Evolutionary conservation across 2,113 vertebrate genomes (phyloP), one percentile per base, ranked within the genome.

Genomic region (Cephalopterus ornatus): DNA sequence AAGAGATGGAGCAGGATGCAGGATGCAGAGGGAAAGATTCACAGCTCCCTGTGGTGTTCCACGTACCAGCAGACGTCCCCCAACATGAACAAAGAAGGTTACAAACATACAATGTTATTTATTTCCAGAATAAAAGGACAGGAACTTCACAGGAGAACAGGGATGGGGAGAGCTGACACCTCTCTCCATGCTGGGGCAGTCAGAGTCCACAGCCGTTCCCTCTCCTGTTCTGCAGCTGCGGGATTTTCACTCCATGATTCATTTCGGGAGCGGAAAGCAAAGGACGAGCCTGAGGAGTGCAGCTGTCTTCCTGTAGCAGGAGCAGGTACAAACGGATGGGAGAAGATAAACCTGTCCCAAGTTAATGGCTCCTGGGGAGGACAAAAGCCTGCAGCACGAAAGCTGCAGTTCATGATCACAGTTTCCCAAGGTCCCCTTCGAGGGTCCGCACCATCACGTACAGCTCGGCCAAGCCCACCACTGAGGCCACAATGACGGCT

Each of bases 381-480:
- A 66, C 61, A 37, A 67, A 70, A 66, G 6, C 84, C 93, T 82
- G 80, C 83, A 80, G 78, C 58, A 16, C 0, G 1, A 92, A 61
- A 46, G 35, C 37, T 10, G 5, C 39, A 46, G 53, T 22, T 61
- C 44, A 35, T 0, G 42, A 41, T 98, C 98, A 99, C 0, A 99
- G 98, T 28, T 99, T 98, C 76, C 99, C 99, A 0, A 99, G 96
- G 32, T 99, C 99, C 49, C 99, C 99, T 97, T 99, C 99, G 95
- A 99, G 98, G 12, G 98, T 99, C 74, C 98, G 98, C 52, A 99
- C 99, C 97, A 99, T 98, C 67, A 99, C 98, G 3, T 99, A 99
- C 6, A 99, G 98, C 97, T 99, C 99, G 0, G 99, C 99, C 70
- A 99, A 97, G 28, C 99, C 99, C 21, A 99, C 99, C 26, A 99